Percentiles rank a stretch among this genome's conserved stretches.
phyloP scores from a whole-genome alignment of 2,888 invertebrate genomes.

The Cheiracanthium punctorium region DNA sequence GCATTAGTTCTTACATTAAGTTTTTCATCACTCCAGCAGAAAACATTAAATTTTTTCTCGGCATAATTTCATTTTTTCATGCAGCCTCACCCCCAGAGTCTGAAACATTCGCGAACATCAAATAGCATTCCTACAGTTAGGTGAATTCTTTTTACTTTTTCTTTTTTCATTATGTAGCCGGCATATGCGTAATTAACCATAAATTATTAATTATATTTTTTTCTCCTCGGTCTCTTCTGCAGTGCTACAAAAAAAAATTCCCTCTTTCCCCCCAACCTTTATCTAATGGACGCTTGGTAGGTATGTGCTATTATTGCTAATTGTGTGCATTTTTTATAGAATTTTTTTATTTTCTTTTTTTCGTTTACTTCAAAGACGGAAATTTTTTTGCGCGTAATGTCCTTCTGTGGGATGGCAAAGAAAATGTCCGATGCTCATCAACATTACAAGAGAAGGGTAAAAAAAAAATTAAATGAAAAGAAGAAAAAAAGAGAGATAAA shows the following conservation, averaged over 20 bases:
- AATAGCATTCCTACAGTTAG: constrained; percentile 62
- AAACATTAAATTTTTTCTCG: constrained; percentile 57
- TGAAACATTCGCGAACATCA: constrained; percentile 18
- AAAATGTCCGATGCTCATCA: constrained; percentile 56
- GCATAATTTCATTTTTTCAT: constrained; percentile 63
- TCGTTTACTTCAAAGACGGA: constrained; percentile 38
- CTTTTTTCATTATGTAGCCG: constrained; percentile 25
- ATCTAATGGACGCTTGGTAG: constrained; percentile 58
- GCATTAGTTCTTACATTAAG: constrained; percentile 65
- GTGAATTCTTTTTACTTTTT: constrained; percentile 27
- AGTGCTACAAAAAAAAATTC: constrained; percentile 16
- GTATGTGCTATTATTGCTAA: constrained; percentile 70
- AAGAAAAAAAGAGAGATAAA: too few species aligned
- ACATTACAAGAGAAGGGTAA: constrained; percentile 25
- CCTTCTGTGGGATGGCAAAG: constrained; percentile 20
- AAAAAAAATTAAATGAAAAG: too few species aligned
- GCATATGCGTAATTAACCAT: constrained; percentile 66
- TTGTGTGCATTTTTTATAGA: constrained; percentile 52
- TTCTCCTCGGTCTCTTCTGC: not conserved
- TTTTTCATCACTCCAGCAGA: constrained; percentile 64
- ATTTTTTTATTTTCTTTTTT: constrained; percentile 45
- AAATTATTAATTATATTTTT: constrained; percentile 69
- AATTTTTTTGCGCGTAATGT: constrained; percentile 18
- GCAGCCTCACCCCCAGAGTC: constrained; percentile 40
- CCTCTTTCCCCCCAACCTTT: constrained; percentile 35